Conservation (phyloP, 2,113 vertebrate genomes). For the Myxocyprinus asiaticus region DNA sequence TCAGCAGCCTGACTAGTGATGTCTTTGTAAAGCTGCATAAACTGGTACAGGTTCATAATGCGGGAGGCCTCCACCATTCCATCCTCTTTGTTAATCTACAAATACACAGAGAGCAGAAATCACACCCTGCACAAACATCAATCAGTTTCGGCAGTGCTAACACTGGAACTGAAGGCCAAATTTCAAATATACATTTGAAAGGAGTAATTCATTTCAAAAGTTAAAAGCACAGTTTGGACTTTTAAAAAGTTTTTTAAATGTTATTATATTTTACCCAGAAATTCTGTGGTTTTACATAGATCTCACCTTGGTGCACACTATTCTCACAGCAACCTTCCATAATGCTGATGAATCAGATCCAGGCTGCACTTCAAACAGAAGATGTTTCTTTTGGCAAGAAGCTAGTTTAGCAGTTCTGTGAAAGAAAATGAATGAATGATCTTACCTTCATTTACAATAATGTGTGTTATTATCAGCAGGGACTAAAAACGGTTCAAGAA, state of each 20-base stretch:
- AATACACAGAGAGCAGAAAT: neutral
- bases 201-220: neutral
- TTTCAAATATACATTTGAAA: neutral
- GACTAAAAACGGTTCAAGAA: too few relatives aligned
- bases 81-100: constrained; percentile 92
- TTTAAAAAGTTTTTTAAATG: too few relatives aligned
- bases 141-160: neutral
- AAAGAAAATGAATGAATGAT: neutral
- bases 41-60: constrained; percentile 99
- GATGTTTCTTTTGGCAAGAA: constrained; percentile 91
- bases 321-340: constrained; percentile 92
- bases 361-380: constrained; percentile 94
- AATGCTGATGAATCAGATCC: constrained; percentile 92
- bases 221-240: too few relatives aligned
- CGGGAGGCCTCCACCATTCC: constrained; percentile 90
- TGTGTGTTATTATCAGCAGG: too few relatives aligned
- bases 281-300: neutral
- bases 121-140: neutral
- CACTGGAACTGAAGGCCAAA: neutral
- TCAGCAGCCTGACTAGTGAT: constrained; percentile 91
- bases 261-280: neutral
- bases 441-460: too few relatives aligned
- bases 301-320: constrained; percentile 94
- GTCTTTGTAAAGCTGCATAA: constrained; percentile 94
- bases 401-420: constrained; percentile 86